Conservation (phyloP, 2,113 vertebrate species). For the Hypocryptadius cinnamomeus region DNA sequence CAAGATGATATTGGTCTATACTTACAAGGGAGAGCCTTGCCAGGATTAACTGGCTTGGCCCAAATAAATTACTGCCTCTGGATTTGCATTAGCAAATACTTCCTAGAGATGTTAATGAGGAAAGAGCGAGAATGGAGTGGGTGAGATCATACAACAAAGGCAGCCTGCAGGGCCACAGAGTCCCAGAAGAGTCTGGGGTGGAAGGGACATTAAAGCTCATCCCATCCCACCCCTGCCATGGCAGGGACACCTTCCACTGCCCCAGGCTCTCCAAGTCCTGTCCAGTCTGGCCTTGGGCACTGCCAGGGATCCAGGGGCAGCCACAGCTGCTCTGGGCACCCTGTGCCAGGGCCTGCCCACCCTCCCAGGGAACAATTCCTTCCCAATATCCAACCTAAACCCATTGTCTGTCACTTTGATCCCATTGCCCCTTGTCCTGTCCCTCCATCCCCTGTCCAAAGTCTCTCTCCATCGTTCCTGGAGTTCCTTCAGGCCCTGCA, state of each 20-base stretch:
- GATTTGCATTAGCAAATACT: slow-evolving; percentile 3
- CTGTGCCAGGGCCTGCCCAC: not conserved
- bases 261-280: not conserved
- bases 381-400: not conserved
- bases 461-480: not conserved
- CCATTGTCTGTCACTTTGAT: not conserved
- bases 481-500: fast-evolving
- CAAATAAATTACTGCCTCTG: slow-evolving; percentile 16
- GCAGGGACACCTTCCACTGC: not conserved
- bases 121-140: not conserved
- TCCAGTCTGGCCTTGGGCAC: not conserved
- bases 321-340: not conserved
- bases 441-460: fast-evolving
- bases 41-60: slow-evolving; percentile 14
- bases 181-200: not conserved
- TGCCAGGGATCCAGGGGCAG: not conserved
- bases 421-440: fast-evolving
- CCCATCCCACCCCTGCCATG: fast-evolving
- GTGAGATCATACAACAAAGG: not conserved
- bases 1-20: not conserved
- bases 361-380: fast-evolving
- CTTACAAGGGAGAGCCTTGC: not conserved
- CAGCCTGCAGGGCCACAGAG: not conserved
- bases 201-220: not conserved
- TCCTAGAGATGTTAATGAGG: not conserved